phyloP scores from a whole-genome alignment of 2,888 invertebrate genomes.

The Nezara viridula region DNA sequence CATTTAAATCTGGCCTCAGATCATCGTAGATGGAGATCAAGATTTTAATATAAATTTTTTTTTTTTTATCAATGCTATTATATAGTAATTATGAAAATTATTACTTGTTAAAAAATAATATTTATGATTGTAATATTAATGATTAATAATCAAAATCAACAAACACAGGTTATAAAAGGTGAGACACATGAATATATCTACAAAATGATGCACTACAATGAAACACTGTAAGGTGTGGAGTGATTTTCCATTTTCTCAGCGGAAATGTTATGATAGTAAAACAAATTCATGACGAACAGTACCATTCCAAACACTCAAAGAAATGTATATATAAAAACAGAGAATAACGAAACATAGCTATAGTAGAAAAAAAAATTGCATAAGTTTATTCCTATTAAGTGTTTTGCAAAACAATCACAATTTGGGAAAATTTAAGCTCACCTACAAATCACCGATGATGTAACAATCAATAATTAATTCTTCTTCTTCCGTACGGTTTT shows the following conservation, averaged over 20 bases:
- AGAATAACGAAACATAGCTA: not conserved
- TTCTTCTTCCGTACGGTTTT: not conserved
- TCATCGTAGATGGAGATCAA: too few species aligned
- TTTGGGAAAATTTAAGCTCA: constrained; percentile 26
- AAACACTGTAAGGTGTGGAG: not conserved
- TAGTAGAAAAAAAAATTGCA: not conserved
- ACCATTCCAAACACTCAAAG: not conserved
- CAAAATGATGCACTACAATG: not conserved
- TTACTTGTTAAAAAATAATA: not conserved
- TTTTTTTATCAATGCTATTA: too few species aligned
- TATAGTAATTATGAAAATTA: too few species aligned
- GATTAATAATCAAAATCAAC: not conserved
- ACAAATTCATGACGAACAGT: not conserved
- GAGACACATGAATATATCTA: not conserved
- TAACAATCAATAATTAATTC: not conserved
- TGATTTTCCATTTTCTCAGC: not conserved
- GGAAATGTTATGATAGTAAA: not conserved
- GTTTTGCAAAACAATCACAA: constrained; percentile 31
- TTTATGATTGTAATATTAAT: not conserved
- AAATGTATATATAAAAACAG: not conserved
- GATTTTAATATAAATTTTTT: too few species aligned
- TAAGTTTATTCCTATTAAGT: not conserved
- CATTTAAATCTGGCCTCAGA: too few species aligned
- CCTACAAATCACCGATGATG: constrained; percentile 28
- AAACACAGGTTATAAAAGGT: not conserved